Evolutionary conservation across 2,888 invertebrate genomes (phyloP).

Genomic region (Euphydryas editha): DNA sequence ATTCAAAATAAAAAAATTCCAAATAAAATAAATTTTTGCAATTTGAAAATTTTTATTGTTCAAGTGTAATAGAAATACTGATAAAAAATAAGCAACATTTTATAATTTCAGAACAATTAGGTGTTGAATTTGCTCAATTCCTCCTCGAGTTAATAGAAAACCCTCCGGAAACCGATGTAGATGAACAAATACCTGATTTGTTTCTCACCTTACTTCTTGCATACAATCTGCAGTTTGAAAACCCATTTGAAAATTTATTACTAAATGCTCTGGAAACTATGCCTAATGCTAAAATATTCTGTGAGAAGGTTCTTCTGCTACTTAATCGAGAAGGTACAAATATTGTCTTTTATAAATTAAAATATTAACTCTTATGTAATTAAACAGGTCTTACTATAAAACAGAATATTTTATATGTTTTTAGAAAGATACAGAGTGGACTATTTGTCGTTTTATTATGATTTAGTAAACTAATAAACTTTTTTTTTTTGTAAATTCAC

Average conservation of each 20-base stretch:
- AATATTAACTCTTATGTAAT: no score
- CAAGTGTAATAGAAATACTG: no score
- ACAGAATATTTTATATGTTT: no score
- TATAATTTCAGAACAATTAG: conserved; percentile 89
- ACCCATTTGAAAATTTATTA: conserved; percentile 87
- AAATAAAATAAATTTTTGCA: no score
- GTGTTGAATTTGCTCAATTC: conserved; percentile 90
- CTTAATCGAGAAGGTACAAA: conserved; percentile 93
- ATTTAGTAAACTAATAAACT: no score
- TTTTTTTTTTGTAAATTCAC: no score
- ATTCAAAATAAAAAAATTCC: no score
- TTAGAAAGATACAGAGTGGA: no score
- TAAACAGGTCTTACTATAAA: no score
- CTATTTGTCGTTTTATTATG: no score
- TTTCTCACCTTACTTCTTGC: conserved; percentile 93
- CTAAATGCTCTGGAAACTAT: conserved; percentile 87
- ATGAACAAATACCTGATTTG: conserved; percentile 93
- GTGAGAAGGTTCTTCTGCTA: conserved; percentile 93
- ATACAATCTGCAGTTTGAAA: conserved; percentile 94
- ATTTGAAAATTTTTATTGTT: no score
- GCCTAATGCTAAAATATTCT: conserved; percentile 92
- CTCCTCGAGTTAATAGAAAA: conserved; percentile 92
- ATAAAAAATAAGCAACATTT: background rate
- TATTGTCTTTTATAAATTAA: no score
- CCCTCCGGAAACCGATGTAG: conserved; percentile 90